Conservation (phyloP, 2,797 vertebrate species). For the Acropternis orthonyx region DNA sequence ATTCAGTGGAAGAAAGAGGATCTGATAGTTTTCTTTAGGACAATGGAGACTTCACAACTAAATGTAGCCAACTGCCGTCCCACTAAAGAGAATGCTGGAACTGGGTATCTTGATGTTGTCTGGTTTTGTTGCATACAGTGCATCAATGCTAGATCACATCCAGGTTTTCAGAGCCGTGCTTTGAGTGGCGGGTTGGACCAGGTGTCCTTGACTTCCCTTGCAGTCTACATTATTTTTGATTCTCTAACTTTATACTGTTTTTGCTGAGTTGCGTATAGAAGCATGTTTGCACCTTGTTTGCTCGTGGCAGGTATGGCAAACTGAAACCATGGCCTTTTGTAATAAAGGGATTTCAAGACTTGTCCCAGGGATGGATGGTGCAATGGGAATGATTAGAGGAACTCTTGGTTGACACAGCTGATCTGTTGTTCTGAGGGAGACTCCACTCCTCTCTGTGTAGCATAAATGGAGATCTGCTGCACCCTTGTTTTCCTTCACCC, state of each 20-base stretch:
- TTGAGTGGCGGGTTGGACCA: not conserved
- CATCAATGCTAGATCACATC: not conserved
- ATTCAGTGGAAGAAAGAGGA: not conserved
- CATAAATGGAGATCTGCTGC: not conserved
- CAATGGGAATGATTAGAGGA: not conserved
- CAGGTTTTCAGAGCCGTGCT: not conserved
- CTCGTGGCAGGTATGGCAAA: not conserved
- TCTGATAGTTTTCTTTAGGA: not conserved
- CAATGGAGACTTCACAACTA: not conserved
- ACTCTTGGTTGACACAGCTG: not conserved
- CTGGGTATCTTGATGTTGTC: not conserved
- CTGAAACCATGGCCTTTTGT: not conserved
- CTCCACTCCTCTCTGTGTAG: not conserved
- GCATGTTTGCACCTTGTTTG: not conserved
- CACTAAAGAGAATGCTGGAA: not conserved
- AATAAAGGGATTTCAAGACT: not conserved
- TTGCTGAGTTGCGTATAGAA: not conserved
- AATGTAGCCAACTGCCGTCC: not conserved
- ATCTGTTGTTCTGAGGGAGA: not conserved
- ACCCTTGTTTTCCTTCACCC: not conserved
- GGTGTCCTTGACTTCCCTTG: not conserved
- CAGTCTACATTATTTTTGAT: not conserved
- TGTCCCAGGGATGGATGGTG: rapidly evolving
- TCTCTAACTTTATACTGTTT: not conserved
- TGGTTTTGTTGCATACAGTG: not conserved